Evolutionary conservation across 2,888 invertebrate species (phyloP), one percentile per base, ranked within the genome.

Genomic region (Dicranocentrus wangi): DNA sequence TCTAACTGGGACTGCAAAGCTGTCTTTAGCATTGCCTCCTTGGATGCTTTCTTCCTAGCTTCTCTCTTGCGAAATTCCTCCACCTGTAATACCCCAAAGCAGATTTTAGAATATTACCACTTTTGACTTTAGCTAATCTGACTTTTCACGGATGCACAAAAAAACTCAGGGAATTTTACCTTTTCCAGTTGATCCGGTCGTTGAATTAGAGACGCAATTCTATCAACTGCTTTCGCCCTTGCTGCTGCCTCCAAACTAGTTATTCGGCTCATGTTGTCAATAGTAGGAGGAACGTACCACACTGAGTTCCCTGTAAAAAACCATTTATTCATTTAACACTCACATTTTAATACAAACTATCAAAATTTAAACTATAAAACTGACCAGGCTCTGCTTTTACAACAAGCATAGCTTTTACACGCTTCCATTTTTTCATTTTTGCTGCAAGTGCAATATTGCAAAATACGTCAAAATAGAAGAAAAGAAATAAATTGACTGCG

Each of bases 1-100:
- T 99, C 99, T 72, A 99, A 90, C 89, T 99, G 98, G 83, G 97
- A 96, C 89, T 99, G 98, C 91, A 99, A 96, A 0, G 98, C 98
- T n/a, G 98, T 97, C 90, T 99, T 98, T 23, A 99, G 88, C 91
- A 96, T 94, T 0, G 96, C 96, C 89, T 98, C 97, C 8, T 97
- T 95, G 2, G 97, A 96, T 0, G 94, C 94, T 90, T 96, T 94
- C 87, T 94, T 94, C 79, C 94, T 91, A 10, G 92, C 91, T 81
- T 94, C 93, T 87, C 93, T 90, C 84, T 93, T 92, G 88, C 93
- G 94, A 87, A 93, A 94, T 88, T 94, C 94, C 87, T 94, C 94
- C 3, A 94, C 93, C 91, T 93, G 21, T n/a, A n/a, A n/a, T n/a
- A n/a, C n/a, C n/a, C n/a, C n/a, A n/a, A n/a, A n/a, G n/a, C n/a